Percentiles rank a stretch among this genome's conserved stretches.
Conservation (phyloP, 2,888 invertebrate species). For the Euzophera pinguis region DNA sequence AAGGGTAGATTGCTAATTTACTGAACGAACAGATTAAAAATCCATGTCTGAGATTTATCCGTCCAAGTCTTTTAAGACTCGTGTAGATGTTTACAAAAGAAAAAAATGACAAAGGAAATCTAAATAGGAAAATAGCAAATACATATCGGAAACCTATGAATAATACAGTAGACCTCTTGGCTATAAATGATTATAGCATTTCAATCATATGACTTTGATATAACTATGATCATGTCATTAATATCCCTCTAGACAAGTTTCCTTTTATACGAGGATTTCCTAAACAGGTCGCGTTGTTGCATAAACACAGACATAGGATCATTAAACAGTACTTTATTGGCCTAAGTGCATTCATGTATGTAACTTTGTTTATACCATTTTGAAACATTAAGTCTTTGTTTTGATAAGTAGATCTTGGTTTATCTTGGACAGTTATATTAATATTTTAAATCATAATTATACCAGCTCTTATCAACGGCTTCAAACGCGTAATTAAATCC, state of each 20-base stretch:
- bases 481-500: too few relatives aligned
- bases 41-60: too few relatives aligned
- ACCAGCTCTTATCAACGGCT: too few relatives aligned
- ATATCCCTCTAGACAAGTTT: slow-evolving; percentile 32
- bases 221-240: slow-evolving; percentile 28
- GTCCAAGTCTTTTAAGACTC: too few relatives aligned
- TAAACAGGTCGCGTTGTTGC: slow-evolving; percentile 20
- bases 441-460: too few relatives aligned
- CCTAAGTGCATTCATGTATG: slow-evolving; percentile 24
- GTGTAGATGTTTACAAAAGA: too few relatives aligned
- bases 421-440: too few relatives aligned
- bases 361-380: neutral
- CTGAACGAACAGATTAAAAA: too few relatives aligned
- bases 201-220: slow-evolving; percentile 19
- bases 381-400: neutral
- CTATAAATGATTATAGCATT: neutral
- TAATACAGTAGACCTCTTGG: neutral
- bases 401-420: neutral
- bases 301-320: slow-evolving; percentile 21
- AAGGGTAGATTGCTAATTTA: too few relatives aligned
- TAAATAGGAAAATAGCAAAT: neutral
- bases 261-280: slow-evolving; percentile 33
- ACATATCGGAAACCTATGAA: neutral
- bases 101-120: neutral
- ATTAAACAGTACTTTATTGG: slow-evolving; percentile 29